Percentiles rank a stretch among this genome's conserved stretches.
Evolutionary conservation across 2,888 invertebrate genomes (phyloP).

Genomic region (Dioctria linearis): DNA sequence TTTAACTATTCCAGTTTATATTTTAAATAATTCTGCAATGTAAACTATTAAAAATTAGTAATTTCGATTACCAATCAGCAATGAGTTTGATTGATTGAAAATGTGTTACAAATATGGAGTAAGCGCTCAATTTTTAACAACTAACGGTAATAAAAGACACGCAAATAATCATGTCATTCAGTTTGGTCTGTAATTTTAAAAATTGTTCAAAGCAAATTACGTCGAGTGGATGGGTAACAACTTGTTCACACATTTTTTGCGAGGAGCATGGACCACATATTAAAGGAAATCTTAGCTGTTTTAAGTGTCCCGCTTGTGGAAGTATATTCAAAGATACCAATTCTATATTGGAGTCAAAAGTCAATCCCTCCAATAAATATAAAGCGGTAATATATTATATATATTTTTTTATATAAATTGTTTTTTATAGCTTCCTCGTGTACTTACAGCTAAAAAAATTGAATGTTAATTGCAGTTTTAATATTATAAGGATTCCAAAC

Average conservation of each 20-base stretch:
- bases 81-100: not conserved
- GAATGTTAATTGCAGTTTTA: no score
- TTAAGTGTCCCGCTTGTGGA: slow-evolving; percentile 63
- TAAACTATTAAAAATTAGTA: no score
- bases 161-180: slow-evolving; percentile 23
- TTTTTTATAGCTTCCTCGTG: no score
- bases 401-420: no score
- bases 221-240: slow-evolving; percentile 67
- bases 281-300: slow-evolving; percentile 35
- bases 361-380: slow-evolving; percentile 69
- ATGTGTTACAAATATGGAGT: not conserved
- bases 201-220: slow-evolving; percentile 67
- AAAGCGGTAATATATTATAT: slow-evolving; percentile 64
- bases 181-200: slow-evolving; percentile 66
- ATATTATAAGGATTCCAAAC: no score
- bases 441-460: no score
- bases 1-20: no score
- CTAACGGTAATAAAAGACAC: not conserved
- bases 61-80: no score
- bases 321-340: slow-evolving; percentile 64
- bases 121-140: not conserved
- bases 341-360: slow-evolving; percentile 68
- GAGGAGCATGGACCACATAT: slow-evolving; percentile 60
- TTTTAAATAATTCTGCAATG: no score
- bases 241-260: slow-evolving; percentile 64